Base-by-base conservation (phyloP, 2,113 vertebrate species). In the Crotophaga sulcirostris region DNA sequence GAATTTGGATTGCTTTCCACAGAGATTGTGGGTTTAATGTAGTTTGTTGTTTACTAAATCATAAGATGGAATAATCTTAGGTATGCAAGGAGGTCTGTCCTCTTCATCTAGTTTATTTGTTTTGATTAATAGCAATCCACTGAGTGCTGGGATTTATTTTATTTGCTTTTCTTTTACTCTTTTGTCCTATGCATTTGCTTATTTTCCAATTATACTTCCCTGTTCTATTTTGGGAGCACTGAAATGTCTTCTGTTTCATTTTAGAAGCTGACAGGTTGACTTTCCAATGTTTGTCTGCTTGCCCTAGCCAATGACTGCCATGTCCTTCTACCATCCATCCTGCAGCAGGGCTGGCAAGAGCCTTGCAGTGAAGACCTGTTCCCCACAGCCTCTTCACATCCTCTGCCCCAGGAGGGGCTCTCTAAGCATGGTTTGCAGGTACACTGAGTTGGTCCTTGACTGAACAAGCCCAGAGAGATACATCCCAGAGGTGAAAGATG, bases 21-120 rank as follows among this genome's bases (percentile, higher is more conserved):
- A n/a, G n/a, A 29, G 34, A 20, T 40, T 76, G 49, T 21, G 77
- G 67, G 52, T 80, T 74, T 90, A 63, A 77, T 59, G 80, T 21
- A 77, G 84, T 55, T 85, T 80, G 34, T 81, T 92, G 60, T 83
- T 96, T 95, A 74, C 82, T 83, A 62, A 93, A 76, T 91, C 55
- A 52, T 70, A 80, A 62, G 29, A 62, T 44, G 47, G 42, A 70
- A 55, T 77, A 67, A 85, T 80, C 33, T 80, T 86, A 67, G 18
- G 4, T 54, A 80, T 77, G 16, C 33, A 67, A 83, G 55, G 36
- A 89, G 8, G 6, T 69, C 59, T 79, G 6, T 13, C 38, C 33
- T 80, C 24, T 87, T 55, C 0, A 3, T 78, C 66, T 78, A 80
- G 26, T 90, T 94, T 95, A 58, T 91, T 96, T 93, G 47, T 93